These are phyloP conservation scores for Hypotaenidia okinawae DNA, from an alignment of 2,797 vertebrate species.

Conservation along the genomic window DNA sequence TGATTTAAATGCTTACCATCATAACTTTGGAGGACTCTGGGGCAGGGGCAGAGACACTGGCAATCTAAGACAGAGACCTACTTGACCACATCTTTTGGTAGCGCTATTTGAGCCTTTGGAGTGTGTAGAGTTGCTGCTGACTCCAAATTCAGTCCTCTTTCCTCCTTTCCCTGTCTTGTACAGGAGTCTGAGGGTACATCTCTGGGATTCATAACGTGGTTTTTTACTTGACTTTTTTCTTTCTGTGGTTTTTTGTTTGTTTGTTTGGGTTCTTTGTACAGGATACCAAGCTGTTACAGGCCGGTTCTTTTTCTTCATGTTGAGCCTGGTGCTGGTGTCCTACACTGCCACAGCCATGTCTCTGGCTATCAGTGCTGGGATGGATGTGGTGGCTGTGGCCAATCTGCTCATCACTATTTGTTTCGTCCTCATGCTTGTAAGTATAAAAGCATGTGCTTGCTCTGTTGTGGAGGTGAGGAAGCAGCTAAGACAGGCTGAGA, in stretches of 20 bases:
- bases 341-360: slow-evolving; percentile 73
- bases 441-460: not conserved
- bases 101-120: not conserved
- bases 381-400: slow-evolving; percentile 71
- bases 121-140: not conserved
- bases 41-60: not conserved
- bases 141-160: not conserved
- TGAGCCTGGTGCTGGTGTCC: slow-evolving; percentile 63
- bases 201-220: not conserved
- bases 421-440: slow-evolving; percentile 76
- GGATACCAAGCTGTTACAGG: slow-evolving; percentile 61
- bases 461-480: not conserved
- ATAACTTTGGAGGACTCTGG: not conserved
- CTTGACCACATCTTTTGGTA: not conserved
- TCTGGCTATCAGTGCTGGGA: slow-evolving; percentile 73
- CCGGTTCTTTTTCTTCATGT: slow-evolving; percentile 72
- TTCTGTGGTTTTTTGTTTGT: not conserved
- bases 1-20: not conserved
- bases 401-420: slow-evolving; percentile 72
- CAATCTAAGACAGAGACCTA: not conserved
- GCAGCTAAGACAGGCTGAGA: not conserved
- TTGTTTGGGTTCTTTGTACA: not conserved
- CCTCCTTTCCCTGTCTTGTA: not conserved
- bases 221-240: not conserved
- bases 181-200: not conserved